Evolutionary conservation across 2,888 invertebrate species (phyloP), one percentile per base, ranked within the genome.

Genomic region (Thalpophila matura): DNA sequence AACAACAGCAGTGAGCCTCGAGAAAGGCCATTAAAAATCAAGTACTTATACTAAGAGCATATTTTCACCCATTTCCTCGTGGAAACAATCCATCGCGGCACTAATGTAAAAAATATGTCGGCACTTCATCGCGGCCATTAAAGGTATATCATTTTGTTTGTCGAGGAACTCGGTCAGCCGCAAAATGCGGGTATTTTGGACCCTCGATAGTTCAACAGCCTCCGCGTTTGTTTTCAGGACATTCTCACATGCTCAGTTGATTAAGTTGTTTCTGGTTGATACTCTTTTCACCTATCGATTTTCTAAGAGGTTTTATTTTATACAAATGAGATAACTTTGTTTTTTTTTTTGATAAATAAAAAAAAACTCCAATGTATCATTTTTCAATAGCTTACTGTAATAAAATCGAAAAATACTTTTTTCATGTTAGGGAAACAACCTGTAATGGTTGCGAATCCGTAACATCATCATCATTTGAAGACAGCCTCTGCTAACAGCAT

Each of bases 91-190:
- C 12, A 14, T 10, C 31, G 33, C 10, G 20, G 16, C 10, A 50
- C 24, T 50, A 31, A 57, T 29, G 14, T 33, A 50, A 58, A 70
- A 40, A 50, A 16, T 45, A 33, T 50, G 31, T 58, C 20, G 22
- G 12, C 33, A 10, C 16, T 38, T 61, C 24, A 57, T 46, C 18
- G 47, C 18, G 42, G 18, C 35, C 56, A 42, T 57, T 72, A 65
- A 50, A 59, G 50, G 31, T 59, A 54, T 49, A 56, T 58, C 61
- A 59, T 62, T 56, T 57, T 79, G 69, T 77, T 77, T 72, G 57
- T 50, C 24, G 18, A 63, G 53, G 40, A 68, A 72, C 38, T 74
- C 54, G 72, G 55, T 77, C 63, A 70, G 46, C 35, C 65, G 53
- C 12, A 27, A 66, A 71, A 69, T 58, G 51, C 51, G 62, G 46